Evolutionary conservation across 2,113 vertebrate species (phyloP).

Genomic region (Centropus unirufus): DNA sequence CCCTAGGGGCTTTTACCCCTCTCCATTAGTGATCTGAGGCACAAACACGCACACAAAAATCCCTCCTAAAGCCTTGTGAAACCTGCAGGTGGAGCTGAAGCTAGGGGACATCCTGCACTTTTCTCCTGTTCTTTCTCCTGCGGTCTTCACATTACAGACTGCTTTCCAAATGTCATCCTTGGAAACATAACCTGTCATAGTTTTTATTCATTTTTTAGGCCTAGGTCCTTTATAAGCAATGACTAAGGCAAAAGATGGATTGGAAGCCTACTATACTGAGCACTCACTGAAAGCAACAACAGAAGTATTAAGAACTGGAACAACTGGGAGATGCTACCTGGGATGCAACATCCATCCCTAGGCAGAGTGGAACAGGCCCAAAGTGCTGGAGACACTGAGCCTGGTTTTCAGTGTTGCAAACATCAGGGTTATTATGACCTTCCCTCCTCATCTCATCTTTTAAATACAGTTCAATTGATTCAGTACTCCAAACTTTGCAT

Average conservation of each 20-base stretch:
- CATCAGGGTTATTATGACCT: background rate
- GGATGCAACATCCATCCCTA: background rate
- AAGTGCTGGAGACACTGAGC: background rate
- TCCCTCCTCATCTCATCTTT: background rate
- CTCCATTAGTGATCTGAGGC: background rate
- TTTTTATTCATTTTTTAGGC: background rate
- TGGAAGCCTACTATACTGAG: background rate
- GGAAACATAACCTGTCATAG: background rate
- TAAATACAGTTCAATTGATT: background rate
- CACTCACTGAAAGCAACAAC: accelerated
- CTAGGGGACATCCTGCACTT: background rate
- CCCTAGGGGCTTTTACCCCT: background rate
- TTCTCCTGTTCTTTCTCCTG: background rate
- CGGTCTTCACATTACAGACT: background rate
- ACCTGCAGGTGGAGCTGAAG: background rate
- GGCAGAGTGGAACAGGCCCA: background rate
- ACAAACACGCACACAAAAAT: background rate
- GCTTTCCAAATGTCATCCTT: background rate
- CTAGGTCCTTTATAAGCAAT: background rate
- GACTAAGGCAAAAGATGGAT: background rate
- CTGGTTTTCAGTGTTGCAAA: background rate
- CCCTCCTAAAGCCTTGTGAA: background rate
- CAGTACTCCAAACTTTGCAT: background rate
- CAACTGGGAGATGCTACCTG: background rate
- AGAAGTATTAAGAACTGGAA: background rate